Evolutionary conservation across 2,888 invertebrate genomes (phyloP).

Genomic region (Luffia ferchaultella): DNA sequence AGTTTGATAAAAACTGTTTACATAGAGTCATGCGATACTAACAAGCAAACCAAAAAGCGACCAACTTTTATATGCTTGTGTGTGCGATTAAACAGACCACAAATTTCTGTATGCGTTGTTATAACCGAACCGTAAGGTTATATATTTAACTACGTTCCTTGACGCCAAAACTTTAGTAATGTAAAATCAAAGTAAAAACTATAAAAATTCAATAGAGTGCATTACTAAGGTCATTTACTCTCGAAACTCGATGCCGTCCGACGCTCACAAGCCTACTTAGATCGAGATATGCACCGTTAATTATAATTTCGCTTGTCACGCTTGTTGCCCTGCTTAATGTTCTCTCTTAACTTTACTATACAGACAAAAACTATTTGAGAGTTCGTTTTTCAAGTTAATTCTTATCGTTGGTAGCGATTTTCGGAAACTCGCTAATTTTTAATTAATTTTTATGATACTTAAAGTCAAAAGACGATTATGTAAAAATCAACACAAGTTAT

Average conservation of each 20-base stretch:
- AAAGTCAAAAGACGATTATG: too few species aligned
- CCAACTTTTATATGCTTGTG: too few species aligned
- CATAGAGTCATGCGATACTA: too few species aligned
- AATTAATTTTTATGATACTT: too few species aligned
- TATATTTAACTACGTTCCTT: neutral
- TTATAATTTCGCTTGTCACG: slow-evolving; percentile 60
- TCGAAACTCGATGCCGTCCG: slow-evolving; percentile 1
- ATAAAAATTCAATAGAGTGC: too few species aligned
- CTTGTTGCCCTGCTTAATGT: slow-evolving; percentile 53
- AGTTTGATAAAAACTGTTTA: too few species aligned
- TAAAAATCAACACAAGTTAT: too few species aligned
- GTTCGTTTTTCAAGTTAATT: neutral
- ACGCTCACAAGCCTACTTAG: slow-evolving; percentile 22
- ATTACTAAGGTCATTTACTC: neutral
- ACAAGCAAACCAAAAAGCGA: too few species aligned
- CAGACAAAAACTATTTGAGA: slow-evolving; percentile 28
- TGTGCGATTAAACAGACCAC: too few species aligned
- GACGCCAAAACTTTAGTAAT: neutral
- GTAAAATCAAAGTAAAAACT: too few species aligned
- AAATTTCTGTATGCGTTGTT: too few species aligned
- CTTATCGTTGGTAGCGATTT: neutral
- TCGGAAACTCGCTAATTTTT: too few species aligned
- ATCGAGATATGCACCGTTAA: slow-evolving; percentile 44
- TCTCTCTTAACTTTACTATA: slow-evolving; percentile 33
- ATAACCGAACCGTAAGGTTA: neutral